These are phyloP conservation scores for Ruditapes philippinarum DNA, from an alignment of 1,140 invertebrate genomes.

Conservation along the genomic window DNA sequence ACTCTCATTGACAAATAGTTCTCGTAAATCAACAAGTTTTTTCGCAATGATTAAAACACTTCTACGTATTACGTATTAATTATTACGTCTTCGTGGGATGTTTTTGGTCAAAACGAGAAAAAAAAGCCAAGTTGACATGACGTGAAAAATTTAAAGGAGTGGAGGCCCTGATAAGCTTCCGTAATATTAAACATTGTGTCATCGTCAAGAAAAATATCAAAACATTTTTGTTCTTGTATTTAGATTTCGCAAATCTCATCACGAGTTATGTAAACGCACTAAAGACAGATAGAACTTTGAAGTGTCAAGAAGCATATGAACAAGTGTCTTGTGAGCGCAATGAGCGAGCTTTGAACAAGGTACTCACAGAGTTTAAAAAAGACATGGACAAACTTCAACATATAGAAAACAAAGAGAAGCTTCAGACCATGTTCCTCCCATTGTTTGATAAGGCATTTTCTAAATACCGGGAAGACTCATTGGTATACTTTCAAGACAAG, in stretches of 20 bases:
- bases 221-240: no score
- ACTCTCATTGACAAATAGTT: no score
- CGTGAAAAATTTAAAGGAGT: no score
- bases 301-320: background rate
- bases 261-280: background rate
- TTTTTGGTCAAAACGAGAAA: no score
- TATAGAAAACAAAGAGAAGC: background rate
- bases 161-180: no score
- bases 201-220: no score
- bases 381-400: background rate
- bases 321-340: background rate
- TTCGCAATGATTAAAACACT: no score
- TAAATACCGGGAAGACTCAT: background rate
- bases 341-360: background rate
- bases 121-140: no score
- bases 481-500: background rate
- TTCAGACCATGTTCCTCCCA: background rate
- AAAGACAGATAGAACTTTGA: background rate
- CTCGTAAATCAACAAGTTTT: no score
- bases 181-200: no score
- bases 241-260: background rate
- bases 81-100: no score
- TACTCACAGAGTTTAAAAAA: background rate
- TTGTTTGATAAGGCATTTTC: background rate
- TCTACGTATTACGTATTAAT: no score